phyloP scores from a whole-genome alignment of 2,113 vertebrate species.

The Pheucticus melanocephalus region DNA sequence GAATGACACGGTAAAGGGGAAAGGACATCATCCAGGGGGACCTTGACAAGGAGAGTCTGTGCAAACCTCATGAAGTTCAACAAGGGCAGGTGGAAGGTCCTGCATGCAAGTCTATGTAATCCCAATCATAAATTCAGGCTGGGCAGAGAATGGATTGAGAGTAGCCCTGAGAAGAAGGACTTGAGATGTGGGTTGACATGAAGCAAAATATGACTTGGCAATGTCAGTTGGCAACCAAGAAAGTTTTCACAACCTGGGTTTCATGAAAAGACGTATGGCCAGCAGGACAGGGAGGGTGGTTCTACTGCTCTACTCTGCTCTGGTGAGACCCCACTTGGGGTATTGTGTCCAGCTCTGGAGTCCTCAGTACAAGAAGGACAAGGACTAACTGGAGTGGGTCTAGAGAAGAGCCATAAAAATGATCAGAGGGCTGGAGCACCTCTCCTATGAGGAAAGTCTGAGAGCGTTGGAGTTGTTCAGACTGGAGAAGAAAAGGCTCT shows the following conservation, averaged over 20 bases:
- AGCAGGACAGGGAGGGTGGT: neutral
- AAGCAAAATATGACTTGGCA: neutral
- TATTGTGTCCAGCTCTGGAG: neutral
- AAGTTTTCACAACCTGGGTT: neutral
- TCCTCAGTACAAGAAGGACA: neutral
- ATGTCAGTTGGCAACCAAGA: neutral
- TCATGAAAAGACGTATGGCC: neutral
- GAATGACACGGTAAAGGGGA: neutral
- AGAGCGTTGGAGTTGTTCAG: neutral
- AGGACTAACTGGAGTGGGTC: neutral
- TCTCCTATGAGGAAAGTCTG: neutral
- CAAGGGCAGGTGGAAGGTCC: neutral
- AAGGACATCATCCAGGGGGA: neutral
- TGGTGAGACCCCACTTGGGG: neutral
- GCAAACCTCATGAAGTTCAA: neutral
- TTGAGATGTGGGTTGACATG: neutral
- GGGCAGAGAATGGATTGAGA: neutral
- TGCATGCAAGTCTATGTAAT: neutral
- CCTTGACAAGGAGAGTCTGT: neutral
- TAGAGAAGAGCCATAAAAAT: neutral
- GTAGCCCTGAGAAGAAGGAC: neutral
- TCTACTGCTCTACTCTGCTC: neutral
- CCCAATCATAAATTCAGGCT: neutral
- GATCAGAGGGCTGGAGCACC: neutral
- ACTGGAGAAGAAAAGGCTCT: neutral